Evolutionary conservation across 2,113 vertebrate species (phyloP).

Genomic region (Propithecus coquereli): DNA sequence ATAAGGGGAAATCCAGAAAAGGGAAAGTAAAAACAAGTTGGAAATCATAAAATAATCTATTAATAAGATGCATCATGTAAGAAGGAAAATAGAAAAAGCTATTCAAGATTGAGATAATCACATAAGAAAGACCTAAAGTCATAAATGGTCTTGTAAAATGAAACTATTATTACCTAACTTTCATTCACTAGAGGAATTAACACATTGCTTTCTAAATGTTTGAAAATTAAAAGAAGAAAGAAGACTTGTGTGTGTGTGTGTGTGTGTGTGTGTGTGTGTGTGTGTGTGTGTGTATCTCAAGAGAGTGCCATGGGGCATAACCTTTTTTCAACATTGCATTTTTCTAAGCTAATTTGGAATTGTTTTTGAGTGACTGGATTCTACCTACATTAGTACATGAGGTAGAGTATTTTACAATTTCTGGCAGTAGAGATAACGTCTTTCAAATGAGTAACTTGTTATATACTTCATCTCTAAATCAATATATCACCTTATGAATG

Average conservation of each 20-base stretch:
- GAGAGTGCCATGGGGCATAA: not conserved
- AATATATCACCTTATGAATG: constrained; percentile 46
- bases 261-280: too few species aligned
- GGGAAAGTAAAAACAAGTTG: not conserved
- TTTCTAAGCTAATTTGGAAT: constrained; percentile 30
- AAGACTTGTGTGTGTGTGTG: too few species aligned
- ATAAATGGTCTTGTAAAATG: not conserved
- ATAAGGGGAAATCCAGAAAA: not conserved
- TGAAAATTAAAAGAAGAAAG: not conserved
- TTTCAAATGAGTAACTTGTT: constrained; percentile 44
- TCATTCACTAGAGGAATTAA: not conserved
- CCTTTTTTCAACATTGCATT: not conserved
- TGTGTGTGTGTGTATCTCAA: too few species aligned
- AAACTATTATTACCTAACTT: not conserved
- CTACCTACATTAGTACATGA: not conserved
- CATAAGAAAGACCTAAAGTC: not conserved
- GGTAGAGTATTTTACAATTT: constrained; percentile 6
- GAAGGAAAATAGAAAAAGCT: not conserved
- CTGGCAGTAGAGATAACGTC: not conserved
- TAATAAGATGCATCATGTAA: not conserved
- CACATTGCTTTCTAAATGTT: not conserved
- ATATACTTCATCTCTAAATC: constrained; percentile 55
- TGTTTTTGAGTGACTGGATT: constrained; percentile 30
- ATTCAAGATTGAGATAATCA: not conserved
- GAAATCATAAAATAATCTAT: not conserved